Conservation (phyloP, 2,888 invertebrate genomes). For the Drosophila subquinaria region DNA sequence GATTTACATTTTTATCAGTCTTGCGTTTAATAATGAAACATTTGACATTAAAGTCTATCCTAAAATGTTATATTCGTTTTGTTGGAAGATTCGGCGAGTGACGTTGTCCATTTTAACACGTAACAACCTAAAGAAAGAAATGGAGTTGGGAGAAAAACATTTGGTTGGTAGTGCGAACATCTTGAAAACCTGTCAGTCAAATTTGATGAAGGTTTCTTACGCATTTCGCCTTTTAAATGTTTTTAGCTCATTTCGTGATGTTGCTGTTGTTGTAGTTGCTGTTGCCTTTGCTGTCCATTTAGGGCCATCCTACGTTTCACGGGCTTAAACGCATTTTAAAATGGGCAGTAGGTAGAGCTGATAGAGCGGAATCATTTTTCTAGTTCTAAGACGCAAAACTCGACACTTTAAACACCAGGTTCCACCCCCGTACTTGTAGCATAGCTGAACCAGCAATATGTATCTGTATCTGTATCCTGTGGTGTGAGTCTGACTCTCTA, state of each 20-base stretch:
- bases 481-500: constrained; percentile 17
- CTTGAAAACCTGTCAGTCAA: constrained; percentile 84
- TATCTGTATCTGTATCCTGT: constrained; percentile 1
- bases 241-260: constrained; percentile 53
- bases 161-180: constrained; percentile 81
- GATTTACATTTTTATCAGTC: not conserved
- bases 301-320: constrained; percentile 58
- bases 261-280: constrained; percentile 35
- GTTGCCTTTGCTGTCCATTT: constrained; percentile 42
- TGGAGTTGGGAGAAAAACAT: constrained; percentile 59
- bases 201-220: constrained; percentile 83
- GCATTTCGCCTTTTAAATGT: constrained; percentile 74
- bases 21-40: not conserved
- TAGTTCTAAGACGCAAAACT: constrained; percentile 68
- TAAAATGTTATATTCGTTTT: not conserved
- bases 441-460: constrained; percentile 1
- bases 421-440: constrained; percentile 47
- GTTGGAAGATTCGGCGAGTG: constrained; percentile 16
- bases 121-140: constrained; percentile 45
- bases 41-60: not conserved
- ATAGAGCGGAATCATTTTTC: constrained; percentile 65
- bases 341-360: constrained; percentile 56
- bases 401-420: constrained; percentile 77
- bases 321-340: constrained; percentile 68
- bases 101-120: constrained; percentile 56